These are phyloP conservation scores for Andrena flavipes DNA, from an alignment of 2,888 invertebrate genomes.

Conservation along the genomic window DNA sequence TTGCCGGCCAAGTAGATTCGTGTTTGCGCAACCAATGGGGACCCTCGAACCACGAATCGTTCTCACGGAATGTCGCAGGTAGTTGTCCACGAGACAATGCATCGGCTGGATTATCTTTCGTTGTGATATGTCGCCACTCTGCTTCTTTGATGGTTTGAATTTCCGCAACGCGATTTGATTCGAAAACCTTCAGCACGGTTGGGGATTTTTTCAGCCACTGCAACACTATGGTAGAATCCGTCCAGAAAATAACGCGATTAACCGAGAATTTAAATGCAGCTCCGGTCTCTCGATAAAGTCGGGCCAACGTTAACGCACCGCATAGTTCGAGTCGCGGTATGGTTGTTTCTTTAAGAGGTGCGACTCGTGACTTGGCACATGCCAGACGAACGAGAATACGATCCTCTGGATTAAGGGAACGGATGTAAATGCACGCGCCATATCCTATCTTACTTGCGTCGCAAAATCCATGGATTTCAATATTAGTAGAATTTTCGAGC, in stretches of 20 bases:
- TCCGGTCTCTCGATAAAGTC: not conserved
- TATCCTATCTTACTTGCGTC: constrained; percentile 27
- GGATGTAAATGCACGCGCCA: constrained; percentile 16
- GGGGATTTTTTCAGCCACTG: constrained; percentile 9
- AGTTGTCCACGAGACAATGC: too few relatives aligned
- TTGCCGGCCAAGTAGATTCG: constrained; percentile 4
- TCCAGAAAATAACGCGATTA: not conserved
- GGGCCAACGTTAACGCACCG: not conserved
- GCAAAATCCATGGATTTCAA: constrained; percentile 32
- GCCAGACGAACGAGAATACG: not conserved
- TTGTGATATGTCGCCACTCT: constrained; percentile 17
- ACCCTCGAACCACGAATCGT: too few relatives aligned
- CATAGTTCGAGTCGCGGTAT: constrained; percentile 29
- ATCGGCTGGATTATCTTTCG: constrained; percentile 17
- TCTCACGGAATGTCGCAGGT: too few relatives aligned
- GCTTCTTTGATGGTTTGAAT: not conserved
- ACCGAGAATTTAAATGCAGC: not conserved
- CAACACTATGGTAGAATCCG: constrained; percentile 12
- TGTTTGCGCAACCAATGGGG: too few relatives aligned
- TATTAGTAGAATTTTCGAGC: constrained; percentile 44
- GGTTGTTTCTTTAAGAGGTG: constrained; percentile 12
- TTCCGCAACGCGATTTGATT: constrained; percentile 14
- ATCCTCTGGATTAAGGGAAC: not conserved
- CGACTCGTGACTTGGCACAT: constrained; percentile 38
- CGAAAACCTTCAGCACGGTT: constrained; percentile 2